Base-by-base conservation (phyloP, 1,140 invertebrate genomes). In the Plectrocnemia conspersa region DNA sequence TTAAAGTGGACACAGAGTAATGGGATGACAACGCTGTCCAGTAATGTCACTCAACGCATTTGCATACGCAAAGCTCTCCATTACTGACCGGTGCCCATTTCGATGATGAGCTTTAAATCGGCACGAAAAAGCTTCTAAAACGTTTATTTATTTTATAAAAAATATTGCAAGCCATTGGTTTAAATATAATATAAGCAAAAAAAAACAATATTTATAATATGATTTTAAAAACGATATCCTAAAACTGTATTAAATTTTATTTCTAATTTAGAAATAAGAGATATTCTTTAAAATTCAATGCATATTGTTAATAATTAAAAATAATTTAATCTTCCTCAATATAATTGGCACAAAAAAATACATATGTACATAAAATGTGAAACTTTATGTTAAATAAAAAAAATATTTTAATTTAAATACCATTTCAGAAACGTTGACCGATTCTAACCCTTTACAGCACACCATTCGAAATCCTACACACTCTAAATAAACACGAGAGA, bases 1-100 rank as follows among this genome's bases (percentile, higher is more conserved):
- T 59, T 59, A 54, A 56, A 56, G 53, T 53, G 54, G 52, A 55
- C 52, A 54, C 6, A 25, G 32, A 22, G 46, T 21, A 35, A 49
- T 32, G 33, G 3, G 11, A 35, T 22, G 29, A 45, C 42, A 23
- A 23, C 13, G 25, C 2, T 45, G 42, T 45, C 42, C 42, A 16
- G 18, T 21, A 25, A 45, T 24, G 42, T 45, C 42, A 45, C 42
- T 45, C 25, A 47, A 32, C 44, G 22, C 44, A 47, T 47, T 47
- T 47, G 44, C 44, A 47, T 47, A 47, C n/a, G 24, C 44, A 47
- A 47, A 47, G 44, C 44, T 47, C 44, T 47, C 44, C 44, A 47
- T 47, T 47, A 47, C 44, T 47, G 24, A n/a, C 13, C 24, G 24
- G 11, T n/a, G 41, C 44, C 44, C 44, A 47, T 47, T 47, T 47